A percentile compares a stretch with the other conserved stretches of the same genome.
Conservation (phyloP, 2,113 vertebrate genomes). For the Zonotrichia leucophrys region DNA sequence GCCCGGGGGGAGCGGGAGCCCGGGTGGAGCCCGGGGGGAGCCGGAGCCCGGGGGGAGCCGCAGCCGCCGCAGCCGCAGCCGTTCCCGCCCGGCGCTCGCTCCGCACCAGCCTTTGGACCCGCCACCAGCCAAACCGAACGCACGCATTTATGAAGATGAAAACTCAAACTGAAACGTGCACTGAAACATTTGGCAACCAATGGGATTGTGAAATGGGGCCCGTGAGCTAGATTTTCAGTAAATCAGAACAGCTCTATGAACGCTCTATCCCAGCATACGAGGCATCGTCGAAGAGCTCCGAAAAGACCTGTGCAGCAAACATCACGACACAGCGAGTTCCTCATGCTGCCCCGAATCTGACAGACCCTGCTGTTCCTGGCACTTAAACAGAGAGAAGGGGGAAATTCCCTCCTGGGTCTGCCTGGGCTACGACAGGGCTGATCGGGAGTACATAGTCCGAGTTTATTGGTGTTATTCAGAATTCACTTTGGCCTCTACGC, state of each 20-base stretch:
- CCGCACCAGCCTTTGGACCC: accelerated
- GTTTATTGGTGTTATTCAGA: neutral
- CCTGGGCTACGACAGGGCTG: neutral
- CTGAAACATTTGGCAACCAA: neutral
- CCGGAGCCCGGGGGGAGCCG: neutral
- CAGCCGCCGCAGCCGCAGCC: too few relatives aligned
- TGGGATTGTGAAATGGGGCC: neutral
- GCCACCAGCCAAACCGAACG: neutral
- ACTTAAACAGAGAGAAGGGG: neutral
- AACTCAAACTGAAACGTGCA: neutral
- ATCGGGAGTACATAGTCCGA: neutral
- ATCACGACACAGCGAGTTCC: neutral
- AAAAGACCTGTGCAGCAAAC: neutral
- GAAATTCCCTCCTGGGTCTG: neutral
- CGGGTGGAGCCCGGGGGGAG: accelerated
- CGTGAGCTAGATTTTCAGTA: neutral
- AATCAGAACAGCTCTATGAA: neutral
- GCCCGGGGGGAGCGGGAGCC: too few relatives aligned
- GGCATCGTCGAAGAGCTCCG: neutral
- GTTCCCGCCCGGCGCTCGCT: neutral
- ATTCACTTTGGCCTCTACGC: neutral
- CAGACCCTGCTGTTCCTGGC: neutral
- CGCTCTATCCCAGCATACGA: neutral
- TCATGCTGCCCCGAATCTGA: neutral
- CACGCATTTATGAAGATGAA: neutral